These are phyloP conservation scores for Smithornis capensis DNA, from an alignment of 2,113 vertebrate species.

Conservation along the genomic window DNA sequence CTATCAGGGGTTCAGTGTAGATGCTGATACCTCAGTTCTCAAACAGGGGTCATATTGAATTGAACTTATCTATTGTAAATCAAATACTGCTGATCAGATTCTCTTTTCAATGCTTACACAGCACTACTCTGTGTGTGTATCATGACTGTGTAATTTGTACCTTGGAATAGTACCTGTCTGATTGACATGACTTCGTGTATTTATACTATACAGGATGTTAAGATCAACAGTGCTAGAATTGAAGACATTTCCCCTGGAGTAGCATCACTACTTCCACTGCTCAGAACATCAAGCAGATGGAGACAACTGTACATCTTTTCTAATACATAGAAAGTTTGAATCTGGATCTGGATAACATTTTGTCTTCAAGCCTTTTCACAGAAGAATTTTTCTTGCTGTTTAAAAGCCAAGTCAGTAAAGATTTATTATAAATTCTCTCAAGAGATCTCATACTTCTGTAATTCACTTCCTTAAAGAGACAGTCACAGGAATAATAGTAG, in stretches of 20 bases:
- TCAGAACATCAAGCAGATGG: constrained; percentile 23
- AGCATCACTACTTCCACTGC: constrained; percentile 2
- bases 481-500: constrained; percentile 39
- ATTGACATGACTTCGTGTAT: background rate
- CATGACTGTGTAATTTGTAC: background rate
- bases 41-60: background rate
- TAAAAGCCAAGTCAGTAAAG: constrained; percentile 64
- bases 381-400: constrained; percentile 56
- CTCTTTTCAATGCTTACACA: background rate
- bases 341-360: constrained; percentile 57
- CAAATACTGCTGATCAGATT: background rate
- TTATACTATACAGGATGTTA: background rate
- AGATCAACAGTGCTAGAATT: background rate
- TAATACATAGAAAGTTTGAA: constrained; percentile 65
- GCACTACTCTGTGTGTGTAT: background rate
- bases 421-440: constrained; percentile 65
- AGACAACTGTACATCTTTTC: background rate
- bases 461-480: constrained; percentile 52
- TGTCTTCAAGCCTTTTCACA: constrained; percentile 65
- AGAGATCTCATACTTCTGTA: constrained; percentile 38
- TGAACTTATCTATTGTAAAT: background rate
- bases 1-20: background rate
- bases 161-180: background rate
- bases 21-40: background rate
- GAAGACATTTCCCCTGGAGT: constrained; percentile 35